Evolutionary conservation across 1,140 invertebrate genomes (phyloP), one percentile per base, ranked within the genome.

Genomic region (Chlorops oryzae): DNA sequence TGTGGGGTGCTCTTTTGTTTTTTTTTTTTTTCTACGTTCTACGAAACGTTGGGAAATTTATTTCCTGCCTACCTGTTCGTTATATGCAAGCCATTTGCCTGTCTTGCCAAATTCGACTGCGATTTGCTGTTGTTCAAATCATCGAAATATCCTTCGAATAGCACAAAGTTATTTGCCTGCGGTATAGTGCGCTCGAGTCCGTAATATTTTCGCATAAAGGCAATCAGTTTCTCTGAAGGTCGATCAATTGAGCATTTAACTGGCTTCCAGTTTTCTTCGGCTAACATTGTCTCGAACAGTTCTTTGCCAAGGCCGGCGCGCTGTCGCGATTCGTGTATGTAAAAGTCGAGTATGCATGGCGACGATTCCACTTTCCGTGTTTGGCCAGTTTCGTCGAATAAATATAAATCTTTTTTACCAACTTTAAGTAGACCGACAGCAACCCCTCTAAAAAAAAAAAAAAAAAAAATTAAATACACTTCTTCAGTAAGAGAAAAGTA

Each of bases 151-250:
- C 85, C 85, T 56, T 84, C 80, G 70, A 84, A 94, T 21, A 93
- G 80, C 3, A 92, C 89, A 76, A 90, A 94, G 71, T 92, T 92
- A 66, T 93, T 92, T 47, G 86, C 82, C 68, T 93, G 90, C 9
- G 83, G 83, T 58, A 92, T 82, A 17, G 82, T 79, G 41, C 78
- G 76, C 22, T 73, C 72, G 5, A 93, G 75, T 3, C 65, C 77
- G 63, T 93, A 96, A 72, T 95, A 86, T 70, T 92, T 93, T 10
- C 76, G 74, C 1, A 96, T 73, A 70, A 96, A 96, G 17, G 78
- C 79, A 32, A 91, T 74, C 57, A 95, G 86, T 68, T 94, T 95
- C 23, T 83, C 79, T 0, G 91, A 94, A 0, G 93, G 93, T 45
- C 88, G 79, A 71, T 96, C 92, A 54, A 96, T 87, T 1, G 92